Conservation (phyloP, 1,140 invertebrate species). For the Trichonephila clavata region DNA sequence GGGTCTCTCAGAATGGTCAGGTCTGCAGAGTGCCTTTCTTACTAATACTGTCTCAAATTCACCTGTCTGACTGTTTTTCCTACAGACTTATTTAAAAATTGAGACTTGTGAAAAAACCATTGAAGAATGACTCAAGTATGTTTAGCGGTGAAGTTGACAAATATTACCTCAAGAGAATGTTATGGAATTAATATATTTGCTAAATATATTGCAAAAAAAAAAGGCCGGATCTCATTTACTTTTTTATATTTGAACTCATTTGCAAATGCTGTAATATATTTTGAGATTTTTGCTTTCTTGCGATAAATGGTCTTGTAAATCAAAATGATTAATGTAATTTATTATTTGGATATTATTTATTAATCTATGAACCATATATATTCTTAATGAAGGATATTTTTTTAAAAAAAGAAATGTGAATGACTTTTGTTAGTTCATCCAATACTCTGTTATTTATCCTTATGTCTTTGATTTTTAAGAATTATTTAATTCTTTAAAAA, state of each 20-base stretch:
- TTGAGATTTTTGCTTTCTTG: slow-evolving; percentile 21
- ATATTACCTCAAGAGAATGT: slow-evolving; percentile 27
- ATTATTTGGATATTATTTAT: slow-evolving; percentile 26
- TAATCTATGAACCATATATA: not conserved
- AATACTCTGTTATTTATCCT: not conserved
- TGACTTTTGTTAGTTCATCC: not conserved
- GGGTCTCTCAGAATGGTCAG: slow-evolving; percentile 55
- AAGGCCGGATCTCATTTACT: slow-evolving; percentile 10
- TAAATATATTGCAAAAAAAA: not conserved
- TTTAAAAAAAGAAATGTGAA: not conserved
- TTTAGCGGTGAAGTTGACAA: not conserved
- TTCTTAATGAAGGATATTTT: not conserved
- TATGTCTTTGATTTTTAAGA: too few species aligned
- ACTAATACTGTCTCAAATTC: not conserved
- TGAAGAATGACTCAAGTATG: too few species aligned
- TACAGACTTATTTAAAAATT: not conserved
- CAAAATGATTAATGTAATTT: slow-evolving; percentile 29
- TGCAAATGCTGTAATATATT: slow-evolving; percentile 4
- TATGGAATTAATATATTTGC: slow-evolving; percentile 37
- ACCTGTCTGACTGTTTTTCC: not conserved
- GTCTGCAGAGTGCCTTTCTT: slow-evolving; percentile 71
- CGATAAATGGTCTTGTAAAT: slow-evolving; percentile 2
- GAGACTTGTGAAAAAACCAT: not conserved
- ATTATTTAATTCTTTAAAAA: not conserved
- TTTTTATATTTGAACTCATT: not conserved